A percentile compares a stretch with the other conserved stretches of the same genome.
phyloP scores from a whole-genome alignment of 2,888 invertebrate genomes.

The Chaitophorus viminalis region DNA sequence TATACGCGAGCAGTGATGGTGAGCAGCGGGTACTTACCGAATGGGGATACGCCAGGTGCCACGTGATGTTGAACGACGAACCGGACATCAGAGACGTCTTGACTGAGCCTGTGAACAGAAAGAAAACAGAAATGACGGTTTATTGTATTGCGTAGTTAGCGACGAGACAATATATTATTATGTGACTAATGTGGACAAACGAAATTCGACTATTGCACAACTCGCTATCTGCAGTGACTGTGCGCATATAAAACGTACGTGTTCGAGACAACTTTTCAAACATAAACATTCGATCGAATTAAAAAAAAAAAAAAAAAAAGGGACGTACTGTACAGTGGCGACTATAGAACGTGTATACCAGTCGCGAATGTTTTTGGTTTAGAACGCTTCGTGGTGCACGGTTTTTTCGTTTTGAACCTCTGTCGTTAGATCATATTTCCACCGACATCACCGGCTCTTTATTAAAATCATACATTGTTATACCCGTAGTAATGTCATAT shows the following conservation, averaged over 20 bases:
- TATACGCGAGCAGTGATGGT: background rate
- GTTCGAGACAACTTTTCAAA: background rate
- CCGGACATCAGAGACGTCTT: slow-evolving; percentile 84
- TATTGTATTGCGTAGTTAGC: slow-evolving; percentile 15
- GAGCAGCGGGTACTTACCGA: slow-evolving; percentile 73
- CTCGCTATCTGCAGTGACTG: background rate
- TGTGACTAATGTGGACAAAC: background rate
- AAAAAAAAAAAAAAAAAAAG: no score
- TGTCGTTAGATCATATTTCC: no score
- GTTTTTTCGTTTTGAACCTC: no score
- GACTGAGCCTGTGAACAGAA: slow-evolving; percentile 75
- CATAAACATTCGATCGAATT: background rate
- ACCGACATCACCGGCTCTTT: no score
- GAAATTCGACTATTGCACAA: slow-evolving; percentile 7
- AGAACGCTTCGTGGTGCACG: no score
- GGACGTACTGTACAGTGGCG: no score
- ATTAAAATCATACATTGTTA: no score
- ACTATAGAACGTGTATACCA: no score
- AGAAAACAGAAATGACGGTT: slow-evolving; percentile 62
- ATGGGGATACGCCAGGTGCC: slow-evolving; percentile 95
- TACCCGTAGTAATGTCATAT: no score
- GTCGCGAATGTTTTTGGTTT: no score
- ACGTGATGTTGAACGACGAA: slow-evolving; percentile 86
- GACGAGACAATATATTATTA: background rate
- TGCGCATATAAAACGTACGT: background rate